Evolutionary conservation across 2,888 invertebrate species (phyloP).

Genomic region (Eugnorisma glareosa): DNA sequence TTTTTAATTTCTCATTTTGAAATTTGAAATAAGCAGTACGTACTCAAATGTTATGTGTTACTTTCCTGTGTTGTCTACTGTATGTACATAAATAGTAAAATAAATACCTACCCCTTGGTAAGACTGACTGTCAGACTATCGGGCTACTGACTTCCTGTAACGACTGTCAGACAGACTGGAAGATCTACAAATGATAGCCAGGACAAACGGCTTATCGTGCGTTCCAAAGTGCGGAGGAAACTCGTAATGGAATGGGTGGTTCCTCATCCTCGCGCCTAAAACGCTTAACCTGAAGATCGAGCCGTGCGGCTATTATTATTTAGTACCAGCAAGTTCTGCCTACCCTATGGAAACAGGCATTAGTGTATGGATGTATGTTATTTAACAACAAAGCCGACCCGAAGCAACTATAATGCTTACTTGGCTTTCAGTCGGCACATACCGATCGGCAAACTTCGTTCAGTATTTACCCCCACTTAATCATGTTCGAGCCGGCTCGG

Average conservation of each 20-base stretch:
- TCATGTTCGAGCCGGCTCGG: neutral
- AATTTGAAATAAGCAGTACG: too few relatives aligned
- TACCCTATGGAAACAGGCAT: neutral
- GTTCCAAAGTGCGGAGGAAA: neutral
- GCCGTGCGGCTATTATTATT: neutral
- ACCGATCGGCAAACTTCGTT: neutral
- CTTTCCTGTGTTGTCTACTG: too few relatives aligned
- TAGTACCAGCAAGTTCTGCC: neutral
- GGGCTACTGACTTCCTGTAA: neutral
- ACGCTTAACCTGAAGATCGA: neutral
- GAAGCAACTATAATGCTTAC: neutral
- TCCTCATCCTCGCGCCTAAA: too few relatives aligned
- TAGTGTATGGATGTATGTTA: too few relatives aligned
- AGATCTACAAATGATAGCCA: neutral
- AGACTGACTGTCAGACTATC: neutral
- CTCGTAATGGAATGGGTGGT: neutral
- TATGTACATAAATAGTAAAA: too few relatives aligned
- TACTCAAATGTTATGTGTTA: too few relatives aligned
- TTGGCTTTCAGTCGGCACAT: neutral
- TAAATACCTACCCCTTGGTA: neutral
- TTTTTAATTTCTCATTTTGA: too few relatives aligned
- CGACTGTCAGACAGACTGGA: neutral
- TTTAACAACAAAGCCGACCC: neutral
- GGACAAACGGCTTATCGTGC: neutral
- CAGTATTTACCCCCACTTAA: neutral